A percentile compares a stretch with the other conserved stretches of the same genome.
phyloP scores from a whole-genome alignment of 2,888 invertebrate genomes.

The Kuschelorhynchus macadamiae region DNA sequence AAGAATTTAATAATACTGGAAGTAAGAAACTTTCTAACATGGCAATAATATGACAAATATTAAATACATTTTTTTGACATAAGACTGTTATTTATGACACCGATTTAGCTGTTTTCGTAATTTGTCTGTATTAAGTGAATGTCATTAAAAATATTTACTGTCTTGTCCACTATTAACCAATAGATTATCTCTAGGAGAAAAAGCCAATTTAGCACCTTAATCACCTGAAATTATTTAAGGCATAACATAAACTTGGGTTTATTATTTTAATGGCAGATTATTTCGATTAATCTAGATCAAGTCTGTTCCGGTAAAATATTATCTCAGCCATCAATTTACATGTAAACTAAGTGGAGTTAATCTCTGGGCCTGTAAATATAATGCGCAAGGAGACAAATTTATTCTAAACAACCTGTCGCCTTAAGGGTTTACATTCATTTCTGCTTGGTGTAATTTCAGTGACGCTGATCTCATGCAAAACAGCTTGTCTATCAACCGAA shows the following conservation, averaged over 20 bases:
- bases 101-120: not conserved
- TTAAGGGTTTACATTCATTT: constrained; percentile 43
- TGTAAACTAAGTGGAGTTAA: constrained; percentile 44
- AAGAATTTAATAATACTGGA: no score
- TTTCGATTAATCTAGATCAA: constrained; percentile 47
- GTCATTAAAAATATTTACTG: constrained; percentile 7
- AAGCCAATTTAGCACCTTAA: constrained; percentile 26
- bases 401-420: constrained; percentile 47
- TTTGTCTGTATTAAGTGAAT: constrained; percentile 1
- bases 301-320: constrained; percentile 44
- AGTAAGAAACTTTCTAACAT: no score
- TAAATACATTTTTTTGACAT: no score
- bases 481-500: constrained; percentile 16
- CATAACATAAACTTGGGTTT: constrained; percentile 31
- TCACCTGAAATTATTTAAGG: constrained; percentile 36
- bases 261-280: constrained; percentile 44
- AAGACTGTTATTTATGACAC: not conserved
- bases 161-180: not conserved
- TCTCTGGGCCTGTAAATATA: constrained; percentile 41
- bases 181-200: not conserved
- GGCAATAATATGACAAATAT: no score
- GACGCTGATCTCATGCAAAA: constrained; percentile 37
- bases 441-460: constrained; percentile 37
- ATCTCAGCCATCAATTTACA: constrained; percentile 46
- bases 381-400: constrained; percentile 45